phyloP scores from a whole-genome alignment of 1,140 invertebrate genomes.

The Drosophila gunungcola region DNA sequence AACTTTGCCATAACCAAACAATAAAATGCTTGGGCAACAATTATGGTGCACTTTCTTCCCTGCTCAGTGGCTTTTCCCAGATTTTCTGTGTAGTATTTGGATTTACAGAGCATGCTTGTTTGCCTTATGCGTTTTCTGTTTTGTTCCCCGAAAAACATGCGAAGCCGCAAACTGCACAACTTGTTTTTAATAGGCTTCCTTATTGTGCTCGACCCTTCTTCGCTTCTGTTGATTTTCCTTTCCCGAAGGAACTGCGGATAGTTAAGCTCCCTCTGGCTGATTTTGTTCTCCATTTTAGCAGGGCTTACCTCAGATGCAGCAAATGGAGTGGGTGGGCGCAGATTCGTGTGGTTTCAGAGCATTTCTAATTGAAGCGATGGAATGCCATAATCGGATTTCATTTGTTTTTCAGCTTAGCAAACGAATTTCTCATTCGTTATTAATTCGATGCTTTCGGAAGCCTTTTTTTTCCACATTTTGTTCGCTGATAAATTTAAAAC shows the following conservation, averaged over 20 bases:
- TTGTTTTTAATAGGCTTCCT: slow-evolving; percentile 73
- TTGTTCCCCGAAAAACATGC: slow-evolving; percentile 45
- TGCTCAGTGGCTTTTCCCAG: slow-evolving; percentile 7
- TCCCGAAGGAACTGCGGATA: slow-evolving; percentile 34
- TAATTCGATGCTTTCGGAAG: slow-evolving; percentile 9
- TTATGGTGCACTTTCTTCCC: slow-evolving; percentile 63
- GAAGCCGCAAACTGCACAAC: slow-evolving; percentile 72
- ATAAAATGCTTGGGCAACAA: slow-evolving; percentile 65
- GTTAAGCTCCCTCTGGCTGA: slow-evolving; percentile 44
- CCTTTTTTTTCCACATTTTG: not conserved
- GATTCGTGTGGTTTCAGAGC: slow-evolving; percentile 32
- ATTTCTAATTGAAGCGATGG: slow-evolving; percentile 66
- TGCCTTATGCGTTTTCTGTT: slow-evolving; percentile 59
- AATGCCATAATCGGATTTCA: slow-evolving; percentile 65
- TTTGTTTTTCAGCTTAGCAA: slow-evolving; percentile 54
- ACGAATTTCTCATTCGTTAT: slow-evolving; percentile 12
- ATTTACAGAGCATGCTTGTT: slow-evolving; percentile 38
- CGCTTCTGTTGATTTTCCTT: slow-evolving; percentile 69
- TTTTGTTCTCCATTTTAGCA: slow-evolving; percentile 50
- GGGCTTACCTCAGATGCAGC: slow-evolving; percentile 22
- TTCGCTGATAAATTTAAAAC: not conserved
- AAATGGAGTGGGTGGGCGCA: not conserved
- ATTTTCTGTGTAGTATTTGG: slow-evolving; percentile 29
- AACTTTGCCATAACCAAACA: slow-evolving; percentile 43
- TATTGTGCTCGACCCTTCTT: slow-evolving; percentile 39